These are phyloP conservation scores for Indicator indicator DNA, from an alignment of 2,113 vertebrate species.

Conservation along the genomic window DNA sequence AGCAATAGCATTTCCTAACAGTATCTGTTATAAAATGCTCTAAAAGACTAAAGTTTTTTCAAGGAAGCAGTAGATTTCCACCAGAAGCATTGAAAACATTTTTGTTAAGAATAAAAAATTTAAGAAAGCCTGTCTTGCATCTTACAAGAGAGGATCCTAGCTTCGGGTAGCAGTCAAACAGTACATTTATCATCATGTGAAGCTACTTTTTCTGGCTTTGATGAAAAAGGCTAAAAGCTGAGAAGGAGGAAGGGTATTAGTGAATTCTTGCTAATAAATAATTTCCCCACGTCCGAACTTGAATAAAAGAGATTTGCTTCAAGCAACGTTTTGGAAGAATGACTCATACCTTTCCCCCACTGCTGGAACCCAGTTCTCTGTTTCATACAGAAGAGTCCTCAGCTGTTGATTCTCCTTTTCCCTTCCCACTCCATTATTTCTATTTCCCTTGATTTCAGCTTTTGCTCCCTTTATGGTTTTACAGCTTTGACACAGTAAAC, in stretches of 20 bases:
- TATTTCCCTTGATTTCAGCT: conserved; percentile 40
- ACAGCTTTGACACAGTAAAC: conserved; percentile 62
- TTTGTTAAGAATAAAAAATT: not conserved
- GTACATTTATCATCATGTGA: not conserved
- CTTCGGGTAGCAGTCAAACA: not conserved
- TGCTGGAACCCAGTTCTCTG: not conserved
- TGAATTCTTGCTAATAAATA: not conserved
- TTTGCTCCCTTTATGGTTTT: conserved; percentile 56
- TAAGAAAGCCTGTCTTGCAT: not conserved
- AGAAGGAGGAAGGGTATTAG: not conserved
- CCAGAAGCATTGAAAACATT: not conserved
- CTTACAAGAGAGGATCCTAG: not conserved
- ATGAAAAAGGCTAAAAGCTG: not conserved
- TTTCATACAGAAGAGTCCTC: not conserved
- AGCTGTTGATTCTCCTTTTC: not conserved
- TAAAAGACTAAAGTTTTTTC: not conserved
- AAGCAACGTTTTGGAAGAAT: not conserved
- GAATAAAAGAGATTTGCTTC: not conserved
- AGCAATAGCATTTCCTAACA: conserved; percentile 36
- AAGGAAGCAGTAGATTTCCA: not conserved
- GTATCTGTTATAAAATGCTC: conserved; percentile 22
- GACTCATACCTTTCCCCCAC: not conserved
- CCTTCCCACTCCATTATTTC: conserved; percentile 15
- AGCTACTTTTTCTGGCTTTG: not conserved
- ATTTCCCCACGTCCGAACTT: not conserved